Evolutionary conservation across 2,888 invertebrate species (phyloP), one percentile per base, ranked within the genome.

Genomic region (Drosophila ezoana): DNA sequence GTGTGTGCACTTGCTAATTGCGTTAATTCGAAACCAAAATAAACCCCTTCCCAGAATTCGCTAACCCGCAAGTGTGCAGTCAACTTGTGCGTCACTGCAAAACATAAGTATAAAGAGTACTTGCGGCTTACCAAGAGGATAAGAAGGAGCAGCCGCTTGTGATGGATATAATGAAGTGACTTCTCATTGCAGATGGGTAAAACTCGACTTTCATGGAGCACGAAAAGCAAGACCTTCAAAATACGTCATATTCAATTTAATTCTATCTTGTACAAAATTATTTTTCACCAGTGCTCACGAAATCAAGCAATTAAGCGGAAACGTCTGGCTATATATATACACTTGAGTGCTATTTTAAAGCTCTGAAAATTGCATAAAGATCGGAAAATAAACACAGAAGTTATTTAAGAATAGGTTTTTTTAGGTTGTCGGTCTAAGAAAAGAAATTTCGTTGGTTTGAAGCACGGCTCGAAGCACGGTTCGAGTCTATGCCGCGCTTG

Each of bases 1-100:
- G 64, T 64, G 59, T 44, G 54, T 61, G 49, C 62, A 72, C 64
- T 66, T 58, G 71, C 78, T 82, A 82, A 87, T 84, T 87, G 76
- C 47, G 68, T 87, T 87, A 82, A 82, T 82, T 70, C 76, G 61
- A 87, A 83, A 82, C 81, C 70, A 76, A 83, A 86, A 87, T 63
- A 72, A 74, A 43, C 41, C 28, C 28, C 28, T 28, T 28, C 28
- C n/a, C 54, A 35, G 23, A 35, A 59, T 43, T 59, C 54, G 53
- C 54, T 14, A 23, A 33, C 9, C n/a, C 38, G 20, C 10, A 11
- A 35, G 38, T 28, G 38, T 16, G n/a, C 49, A 51, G 37, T 20
- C 44, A 63, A 37, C 32, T 38, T 23, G 37, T 18, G 37, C 37
- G 62, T 38, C 59, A 20, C 60, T 51, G 32, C 16, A 16, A 47